phyloP scores from a whole-genome alignment of 2,797 vertebrate species.

The Ciconia nigra region DNA sequence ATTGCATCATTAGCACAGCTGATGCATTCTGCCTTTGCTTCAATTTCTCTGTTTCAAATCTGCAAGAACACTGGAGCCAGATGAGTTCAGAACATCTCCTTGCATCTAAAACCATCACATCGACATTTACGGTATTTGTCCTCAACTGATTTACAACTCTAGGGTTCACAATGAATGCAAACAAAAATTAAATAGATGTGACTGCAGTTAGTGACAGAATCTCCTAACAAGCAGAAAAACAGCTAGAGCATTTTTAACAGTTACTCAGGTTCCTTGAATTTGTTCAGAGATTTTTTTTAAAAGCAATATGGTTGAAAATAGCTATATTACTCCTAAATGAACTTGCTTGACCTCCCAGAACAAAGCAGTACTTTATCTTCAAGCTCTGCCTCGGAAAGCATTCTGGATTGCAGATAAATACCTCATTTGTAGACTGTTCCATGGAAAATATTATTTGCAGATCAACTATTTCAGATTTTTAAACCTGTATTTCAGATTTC shows the following conservation, averaged over 20 bases:
- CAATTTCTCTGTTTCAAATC: background rate
- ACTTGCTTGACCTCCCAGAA: constrained; percentile 10
- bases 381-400: background rate
- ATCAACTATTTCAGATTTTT: background rate
- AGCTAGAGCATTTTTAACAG: background rate
- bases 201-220: background rate
- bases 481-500: background rate
- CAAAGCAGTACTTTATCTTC: constrained; percentile 26
- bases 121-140: background rate
- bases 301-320: background rate
- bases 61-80: background rate
- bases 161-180: background rate
- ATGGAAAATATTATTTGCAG: background rate
- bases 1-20: background rate
- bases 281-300: background rate
- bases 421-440: background rate
- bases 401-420: constrained; percentile 13
- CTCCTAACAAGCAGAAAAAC: background rate
- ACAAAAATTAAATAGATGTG: background rate
- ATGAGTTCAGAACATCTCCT: background rate
- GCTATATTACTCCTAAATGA: background rate
- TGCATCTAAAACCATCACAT: background rate
- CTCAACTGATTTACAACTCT: background rate
- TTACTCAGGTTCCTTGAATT: background rate
- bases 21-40: background rate